A percentile compares a stretch with the other conserved stretches of the same genome.
phyloP scores from a whole-genome alignment of 2,888 invertebrate genomes.

The Drosophila ustulata region DNA sequence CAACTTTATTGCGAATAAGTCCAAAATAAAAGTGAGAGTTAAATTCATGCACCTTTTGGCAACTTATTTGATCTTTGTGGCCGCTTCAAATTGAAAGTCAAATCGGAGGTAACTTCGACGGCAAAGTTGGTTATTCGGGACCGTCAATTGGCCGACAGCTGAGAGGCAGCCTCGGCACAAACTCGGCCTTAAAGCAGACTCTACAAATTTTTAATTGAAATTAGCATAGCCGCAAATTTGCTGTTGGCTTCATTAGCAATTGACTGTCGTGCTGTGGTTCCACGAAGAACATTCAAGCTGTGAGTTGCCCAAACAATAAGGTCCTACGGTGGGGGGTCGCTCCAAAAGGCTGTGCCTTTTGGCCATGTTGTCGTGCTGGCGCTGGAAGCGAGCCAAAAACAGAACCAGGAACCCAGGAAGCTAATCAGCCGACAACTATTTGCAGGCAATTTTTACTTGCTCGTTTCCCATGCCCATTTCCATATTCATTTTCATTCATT shows the following conservation, averaged over 20 bases:
- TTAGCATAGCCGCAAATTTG: conserved; percentile 63
- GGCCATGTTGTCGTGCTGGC: neutral
- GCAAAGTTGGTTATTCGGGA: conserved; percentile 5
- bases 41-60: conserved; percentile 32
- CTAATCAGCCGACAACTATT: conserved; percentile 66
- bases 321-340: conserved; percentile 13
- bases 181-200: conserved; percentile 18
- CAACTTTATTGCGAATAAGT: conserved; percentile 20
- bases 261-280: conserved; percentile 38
- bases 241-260: conserved; percentile 25
- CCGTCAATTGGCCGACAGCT: conserved; percentile 18
- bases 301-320: conserved; percentile 52
- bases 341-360: neutral
- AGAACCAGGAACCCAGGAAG: neutral
- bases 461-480: neutral
- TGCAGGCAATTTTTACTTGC: conserved; percentile 25
- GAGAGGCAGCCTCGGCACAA: neutral
- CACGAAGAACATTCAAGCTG: conserved; percentile 33
- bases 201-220: conserved; percentile 70
- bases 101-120: neutral
- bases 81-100: conserved; percentile 6
- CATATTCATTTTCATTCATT: conserved; percentile 11
- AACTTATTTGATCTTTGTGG: conserved; percentile 44
- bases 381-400: conserved; percentile 44
- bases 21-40: neutral